Conservation (phyloP, 2,113 vertebrate genomes). For the Leucoraja erinaceus region DNA sequence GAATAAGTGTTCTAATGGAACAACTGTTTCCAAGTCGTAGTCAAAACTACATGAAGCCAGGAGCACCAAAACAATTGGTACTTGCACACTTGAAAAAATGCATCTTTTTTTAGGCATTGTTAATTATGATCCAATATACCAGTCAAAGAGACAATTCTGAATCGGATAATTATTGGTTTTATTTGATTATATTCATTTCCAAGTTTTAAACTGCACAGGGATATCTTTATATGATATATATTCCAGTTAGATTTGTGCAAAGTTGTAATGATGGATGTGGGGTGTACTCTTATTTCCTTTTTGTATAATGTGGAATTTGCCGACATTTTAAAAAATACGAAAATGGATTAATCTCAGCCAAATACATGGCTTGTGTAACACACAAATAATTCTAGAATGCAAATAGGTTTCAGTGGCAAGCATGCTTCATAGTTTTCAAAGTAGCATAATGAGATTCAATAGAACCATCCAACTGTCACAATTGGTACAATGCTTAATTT, state of each 20-base stretch:
- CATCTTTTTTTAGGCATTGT: background rate
- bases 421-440: background rate
- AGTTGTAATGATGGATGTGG: constrained; percentile 4
- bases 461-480: background rate
- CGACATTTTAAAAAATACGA: constrained; percentile 3
- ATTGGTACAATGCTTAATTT: constrained; percentile 26
- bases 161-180: background rate
- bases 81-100: background rate
- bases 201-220: background rate
- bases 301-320: constrained; percentile 27
- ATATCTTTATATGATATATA: constrained; percentile 28
- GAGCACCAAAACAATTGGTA: background rate
- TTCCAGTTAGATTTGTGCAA: constrained; percentile 23
- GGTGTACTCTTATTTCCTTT: constrained; percentile 25
- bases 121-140: background rate
- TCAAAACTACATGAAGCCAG: constrained; percentile 14
- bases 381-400: background rate
- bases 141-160: background rate
- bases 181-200: background rate
- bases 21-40: background rate
- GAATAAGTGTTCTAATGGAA: background rate
- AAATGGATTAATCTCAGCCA: background rate
- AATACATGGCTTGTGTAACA: background rate
- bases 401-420: background rate
- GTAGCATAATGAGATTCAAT: background rate